Evolutionary conservation across 1,140 invertebrate genomes (phyloP).

Genomic region (Chironomus tepperi): DNA sequence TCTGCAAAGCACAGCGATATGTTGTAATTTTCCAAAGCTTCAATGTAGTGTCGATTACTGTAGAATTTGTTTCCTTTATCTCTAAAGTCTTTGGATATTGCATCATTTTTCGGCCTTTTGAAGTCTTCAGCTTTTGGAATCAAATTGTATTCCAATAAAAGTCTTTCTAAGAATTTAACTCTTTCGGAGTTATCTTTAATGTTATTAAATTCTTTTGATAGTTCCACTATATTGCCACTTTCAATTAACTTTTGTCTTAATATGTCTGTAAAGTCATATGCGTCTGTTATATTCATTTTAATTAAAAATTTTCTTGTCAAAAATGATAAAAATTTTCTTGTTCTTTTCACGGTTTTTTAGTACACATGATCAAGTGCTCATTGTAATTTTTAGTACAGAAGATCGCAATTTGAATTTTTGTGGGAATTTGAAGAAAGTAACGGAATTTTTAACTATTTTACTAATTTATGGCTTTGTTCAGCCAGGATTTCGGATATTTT

Average conservation of each 20-base stretch:
- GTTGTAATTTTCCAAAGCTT: slow-evolving; percentile 13
- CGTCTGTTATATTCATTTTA: background rate
- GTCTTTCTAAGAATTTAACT: background rate
- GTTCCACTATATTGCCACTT: background rate
- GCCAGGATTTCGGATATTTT: too few relatives aligned
- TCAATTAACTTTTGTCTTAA: background rate
- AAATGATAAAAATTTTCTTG: background rate
- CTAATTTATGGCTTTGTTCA: too few relatives aligned
- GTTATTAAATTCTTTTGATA: background rate
- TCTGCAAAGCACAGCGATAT: slow-evolving; percentile 10
- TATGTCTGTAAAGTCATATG: background rate
- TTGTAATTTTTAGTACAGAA: too few relatives aligned
- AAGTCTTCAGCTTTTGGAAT: background rate
- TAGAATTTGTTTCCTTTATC: slow-evolving; percentile 4
- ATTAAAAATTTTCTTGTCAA: background rate
- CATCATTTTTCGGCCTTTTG: background rate
- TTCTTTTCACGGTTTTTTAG: background rate
- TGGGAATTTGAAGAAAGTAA: too few relatives aligned
- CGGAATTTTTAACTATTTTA: too few relatives aligned
- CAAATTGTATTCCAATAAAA: background rate
- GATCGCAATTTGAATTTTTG: too few relatives aligned
- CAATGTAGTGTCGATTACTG: background rate
- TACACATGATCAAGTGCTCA: too few relatives aligned
- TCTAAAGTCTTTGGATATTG: background rate
- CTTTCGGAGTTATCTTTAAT: background rate